Base-by-base conservation (phyloP, 2,113 vertebrate species). In the Suncus etruscus region DNA sequence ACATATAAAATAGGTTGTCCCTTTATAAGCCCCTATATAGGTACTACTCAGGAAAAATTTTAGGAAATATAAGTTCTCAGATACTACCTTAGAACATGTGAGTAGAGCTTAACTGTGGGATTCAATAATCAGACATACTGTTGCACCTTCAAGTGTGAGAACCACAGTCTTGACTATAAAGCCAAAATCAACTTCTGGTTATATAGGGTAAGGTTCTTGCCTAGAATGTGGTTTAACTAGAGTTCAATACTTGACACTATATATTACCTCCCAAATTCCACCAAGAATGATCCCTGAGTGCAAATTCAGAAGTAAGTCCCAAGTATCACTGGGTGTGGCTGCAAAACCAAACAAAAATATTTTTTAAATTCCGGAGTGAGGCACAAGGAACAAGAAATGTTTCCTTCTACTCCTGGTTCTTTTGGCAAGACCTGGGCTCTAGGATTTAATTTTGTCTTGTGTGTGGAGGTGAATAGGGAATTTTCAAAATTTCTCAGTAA, bases 41-140 rank as follows among this genome's bases (percentile, higher is more conserved):
- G 18, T 25, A 39, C 24, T n/a, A 76, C 2, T 11, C 80, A 12
- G 10, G 16, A 84, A 39, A 83, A 75, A 65, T 86, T 32, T 58
- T 90, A 69, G 88, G 65, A 90, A 90, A 87, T 51, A 10, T 3
- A 54, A 48, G 27, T 58, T 70, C 45, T 86, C 16, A 25, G 48
- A 82, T 1, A 11, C n/a, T 47, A 47, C 4, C 9, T 25, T 48
- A 66, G 61, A 70, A 7, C 11, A 70, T 54, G 3, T 4, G 4
- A 65, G 74, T 32, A 1, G 77, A 63, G 78, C 82, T 4, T 74
- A 3, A 1, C 14, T 45, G 3, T 8, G 4, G 0, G 11, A 14
- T 5, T 24, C 50, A 63, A 27, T 45, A 78, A 31, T 78, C 45
- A 31, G n/a, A 39, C 50, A 78, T 39, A 72, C 47, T 31, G 11